Conservation (phyloP, 2,888 invertebrate genomes). For the Catocala fraxini region DNA sequence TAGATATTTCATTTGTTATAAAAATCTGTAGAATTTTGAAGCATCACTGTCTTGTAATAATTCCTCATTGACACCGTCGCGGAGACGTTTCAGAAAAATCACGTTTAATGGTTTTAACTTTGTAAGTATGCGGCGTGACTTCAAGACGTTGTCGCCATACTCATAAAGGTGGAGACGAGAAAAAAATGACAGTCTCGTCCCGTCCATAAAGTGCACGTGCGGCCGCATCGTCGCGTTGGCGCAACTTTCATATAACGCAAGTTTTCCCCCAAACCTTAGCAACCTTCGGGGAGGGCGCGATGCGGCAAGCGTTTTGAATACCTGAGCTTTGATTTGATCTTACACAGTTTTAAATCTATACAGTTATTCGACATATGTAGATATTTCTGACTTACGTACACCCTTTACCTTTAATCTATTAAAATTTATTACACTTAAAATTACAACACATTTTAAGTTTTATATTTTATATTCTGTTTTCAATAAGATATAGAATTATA, state of each 20-base stretch:
- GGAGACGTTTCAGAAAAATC: constrained; percentile 16
- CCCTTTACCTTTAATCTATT: too few relatives aligned
- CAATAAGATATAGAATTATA: too few relatives aligned
- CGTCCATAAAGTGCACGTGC: constrained; percentile 77
- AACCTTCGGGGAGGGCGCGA: constrained; percentile 21
- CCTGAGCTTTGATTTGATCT: not conserved
- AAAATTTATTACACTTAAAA: too few relatives aligned
- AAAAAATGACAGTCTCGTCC: constrained; percentile 68
- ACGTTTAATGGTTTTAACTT: constrained; percentile 42
- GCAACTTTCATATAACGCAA: constrained; percentile 75
- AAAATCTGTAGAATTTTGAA: too few relatives aligned
- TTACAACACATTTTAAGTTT: too few relatives aligned
- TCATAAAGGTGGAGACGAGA: constrained; percentile 57
- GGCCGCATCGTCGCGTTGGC: constrained; percentile 66
- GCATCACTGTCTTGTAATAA: not conserved
- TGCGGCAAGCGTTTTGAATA: constrained; percentile 43
- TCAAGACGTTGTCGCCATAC: constrained; percentile 50
- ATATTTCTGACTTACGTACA: too few relatives aligned
- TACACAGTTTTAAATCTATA: too few relatives aligned
- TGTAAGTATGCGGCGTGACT: constrained; percentile 34
- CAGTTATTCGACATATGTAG: too few relatives aligned
- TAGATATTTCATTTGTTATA: too few relatives aligned
- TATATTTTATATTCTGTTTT: too few relatives aligned
- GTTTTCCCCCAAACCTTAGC: constrained; percentile 64
- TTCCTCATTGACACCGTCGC: not conserved